Conservation (phyloP, 2,797 vertebrate species). For the Acanthornis magna region DNA sequence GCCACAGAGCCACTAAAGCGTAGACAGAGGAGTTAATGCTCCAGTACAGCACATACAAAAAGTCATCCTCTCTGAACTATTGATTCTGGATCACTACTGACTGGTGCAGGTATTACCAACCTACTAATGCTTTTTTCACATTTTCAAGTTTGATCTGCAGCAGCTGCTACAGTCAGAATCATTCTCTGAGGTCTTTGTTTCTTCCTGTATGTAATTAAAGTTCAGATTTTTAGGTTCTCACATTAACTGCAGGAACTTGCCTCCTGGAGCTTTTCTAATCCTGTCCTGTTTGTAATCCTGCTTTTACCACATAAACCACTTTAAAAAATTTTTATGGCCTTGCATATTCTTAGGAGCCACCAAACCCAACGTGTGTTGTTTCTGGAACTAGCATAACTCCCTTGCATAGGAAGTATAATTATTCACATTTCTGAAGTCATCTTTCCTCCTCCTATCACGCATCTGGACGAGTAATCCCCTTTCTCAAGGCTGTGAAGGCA, state of each 20-base stretch:
- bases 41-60: neutral
- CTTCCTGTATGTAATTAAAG: neutral
- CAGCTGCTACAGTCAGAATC: neutral
- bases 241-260: neutral
- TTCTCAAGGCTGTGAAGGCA: neutral
- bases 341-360: neutral
- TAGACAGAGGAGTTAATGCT: neutral
- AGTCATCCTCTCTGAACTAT: neutral
- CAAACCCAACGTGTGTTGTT: neutral
- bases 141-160: slow-evolving; percentile 1
- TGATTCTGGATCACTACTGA: neutral
- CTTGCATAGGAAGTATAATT: neutral
- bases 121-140: neutral
- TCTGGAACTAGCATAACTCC: neutral
- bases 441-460: neutral
- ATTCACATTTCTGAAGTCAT: neutral
- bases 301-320: slow-evolving; percentile 20
- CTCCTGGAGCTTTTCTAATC: neutral
- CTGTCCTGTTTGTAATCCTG: neutral
- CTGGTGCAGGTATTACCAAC: neutral
- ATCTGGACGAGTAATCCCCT: neutral
- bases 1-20: neutral
- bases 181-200: neutral
- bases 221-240: neutral
- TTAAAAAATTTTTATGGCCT: neutral